These are phyloP conservation scores for Numenius phaeopus DNA, from an alignment of 2,797 vertebrate genomes.

Conservation along the genomic window DNA sequence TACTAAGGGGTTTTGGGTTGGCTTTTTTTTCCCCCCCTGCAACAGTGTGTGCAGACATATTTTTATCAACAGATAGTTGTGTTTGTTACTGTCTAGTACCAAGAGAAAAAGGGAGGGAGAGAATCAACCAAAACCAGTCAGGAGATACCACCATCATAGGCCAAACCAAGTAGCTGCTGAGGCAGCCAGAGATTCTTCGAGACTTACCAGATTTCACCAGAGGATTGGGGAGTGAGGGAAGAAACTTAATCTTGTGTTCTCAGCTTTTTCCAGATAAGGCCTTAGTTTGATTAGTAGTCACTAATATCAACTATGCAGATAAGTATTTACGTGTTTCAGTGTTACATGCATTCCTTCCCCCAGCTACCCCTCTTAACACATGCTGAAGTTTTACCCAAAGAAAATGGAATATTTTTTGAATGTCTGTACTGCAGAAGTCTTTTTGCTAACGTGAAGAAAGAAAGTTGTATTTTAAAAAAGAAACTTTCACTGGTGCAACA, in stretches of 20 bases:
- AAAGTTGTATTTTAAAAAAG: constrained; percentile 55
- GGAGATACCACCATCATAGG: not conserved
- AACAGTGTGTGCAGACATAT: not conserved
- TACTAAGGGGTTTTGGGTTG: not conserved
- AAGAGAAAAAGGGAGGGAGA: not conserved
- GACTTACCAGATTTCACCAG: constrained; percentile 10
- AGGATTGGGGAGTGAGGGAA: not conserved
- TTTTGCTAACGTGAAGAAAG: constrained; percentile 64
- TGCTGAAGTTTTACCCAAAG: constrained; percentile 79
- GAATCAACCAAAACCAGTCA: not conserved
- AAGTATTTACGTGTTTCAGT: constrained; percentile 60
- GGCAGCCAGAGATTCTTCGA: constrained; percentile 22
- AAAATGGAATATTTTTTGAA: constrained; percentile 77
- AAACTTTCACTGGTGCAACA: constrained; percentile 38
- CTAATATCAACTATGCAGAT: constrained; percentile 80
- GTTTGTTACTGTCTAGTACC: not conserved
- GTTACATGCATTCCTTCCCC: constrained; percentile 48
- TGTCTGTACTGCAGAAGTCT: constrained; percentile 69
- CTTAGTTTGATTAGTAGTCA: constrained; percentile 78
- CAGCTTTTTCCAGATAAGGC: constrained; percentile 68
- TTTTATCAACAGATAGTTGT: not conserved
- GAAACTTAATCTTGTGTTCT: constrained; percentile 32
- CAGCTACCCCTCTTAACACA: constrained; percentile 40
- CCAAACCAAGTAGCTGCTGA: not conserved
- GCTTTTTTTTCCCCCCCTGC: not conserved